Evolutionary conservation across 2,888 invertebrate species (phyloP), one percentile per base, ranked within the genome.

Genomic region (Hydropsyche betteni): DNA sequence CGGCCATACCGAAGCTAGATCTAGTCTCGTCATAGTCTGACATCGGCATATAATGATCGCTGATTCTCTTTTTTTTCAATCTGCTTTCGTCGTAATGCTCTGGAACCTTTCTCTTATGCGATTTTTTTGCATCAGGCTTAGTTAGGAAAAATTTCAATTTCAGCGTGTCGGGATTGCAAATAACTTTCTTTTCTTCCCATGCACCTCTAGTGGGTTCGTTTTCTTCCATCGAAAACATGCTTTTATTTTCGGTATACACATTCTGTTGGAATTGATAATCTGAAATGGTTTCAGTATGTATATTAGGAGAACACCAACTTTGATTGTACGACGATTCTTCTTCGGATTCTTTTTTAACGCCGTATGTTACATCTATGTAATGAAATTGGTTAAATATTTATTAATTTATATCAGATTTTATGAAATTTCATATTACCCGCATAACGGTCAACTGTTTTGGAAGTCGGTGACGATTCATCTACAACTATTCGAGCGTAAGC

Each of bases 401-500:
- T 24, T 24, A 24, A 24, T 24, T 24, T 24, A 2, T 24, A 24
- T 24, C 24, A 24, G 24, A 24, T 24, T 24, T 24, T 24, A 24
- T 24, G 24, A 24, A 24, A 24, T 24, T 24, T 24, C 3, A 44
- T 8, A 44, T 44, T 44, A 44, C 44, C 44, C 0, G 44, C 44
- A 10, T 44, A 44, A 2, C 44, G 44, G 10, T 44, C 44, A 4
- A 44, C 10, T 8, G 44, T 6, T 8, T 44, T 44, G 6, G 8
- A 6, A 0, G 84, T 84, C 2, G 81, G 77, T 0, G 82, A 80
- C 58, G 84, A 84, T 78, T 86, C 85, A 76, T 89, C 87, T 12
- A 89, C 91, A 12, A 90, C 89, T 0, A 93, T 92, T 79, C 96
- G 88, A 0, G 95, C 94, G 80, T 93, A 93, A 0, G 96, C 95